A percentile compares a stretch with the other conserved stretches of the same genome.
phyloP scores from a whole-genome alignment of 1,140 invertebrate species.

The Colletes gigas region DNA sequence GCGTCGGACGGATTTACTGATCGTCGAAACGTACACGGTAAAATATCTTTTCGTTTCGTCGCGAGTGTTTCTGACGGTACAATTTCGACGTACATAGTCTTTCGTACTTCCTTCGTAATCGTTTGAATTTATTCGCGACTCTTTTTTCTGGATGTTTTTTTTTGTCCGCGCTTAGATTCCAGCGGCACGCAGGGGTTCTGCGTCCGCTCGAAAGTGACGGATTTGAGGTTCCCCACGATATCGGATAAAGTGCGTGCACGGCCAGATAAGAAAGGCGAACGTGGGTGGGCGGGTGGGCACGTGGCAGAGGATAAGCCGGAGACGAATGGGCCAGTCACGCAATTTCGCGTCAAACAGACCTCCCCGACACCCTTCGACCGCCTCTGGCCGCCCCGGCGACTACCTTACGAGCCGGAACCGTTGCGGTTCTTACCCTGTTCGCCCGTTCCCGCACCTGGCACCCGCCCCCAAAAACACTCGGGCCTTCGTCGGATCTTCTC shows the following conservation, averaged over 20 bases:
- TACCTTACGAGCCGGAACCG: constrained; percentile 23
- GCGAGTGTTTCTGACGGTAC: too few species aligned
- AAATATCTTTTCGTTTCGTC: too few species aligned
- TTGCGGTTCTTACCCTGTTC: constrained; percentile 57
- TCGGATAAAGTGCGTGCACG: constrained; percentile 63
- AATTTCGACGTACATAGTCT: too few species aligned
- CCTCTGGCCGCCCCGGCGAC: neutral
- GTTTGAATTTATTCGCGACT: neutral
- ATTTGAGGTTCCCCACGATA: constrained; percentile 59
- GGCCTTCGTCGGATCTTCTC: constrained; percentile 18
- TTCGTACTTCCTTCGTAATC: neutral
- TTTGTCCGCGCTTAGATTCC: neutral
- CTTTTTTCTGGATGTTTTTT: neutral
- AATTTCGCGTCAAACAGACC: constrained; percentile 60
- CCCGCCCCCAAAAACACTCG: constrained; percentile 52
- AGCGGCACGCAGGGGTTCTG: constrained; percentile 9
- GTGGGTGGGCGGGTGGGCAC: constrained; percentile 25
- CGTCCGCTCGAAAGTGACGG: constrained; percentile 42
- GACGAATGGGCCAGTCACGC: constrained; percentile 67
- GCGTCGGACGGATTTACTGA: too few species aligned
- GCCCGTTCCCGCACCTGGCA: constrained; percentile 52
- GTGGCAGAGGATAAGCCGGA: constrained; percentile 62
- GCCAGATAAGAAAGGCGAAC: constrained; percentile 59
- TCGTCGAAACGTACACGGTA: too few species aligned
- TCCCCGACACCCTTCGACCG: neutral